Evolutionary conservation across 2,888 invertebrate genomes (phyloP), one percentile per base, ranked within the genome.

Genomic region (Taphrorychus bicolor): DNA sequence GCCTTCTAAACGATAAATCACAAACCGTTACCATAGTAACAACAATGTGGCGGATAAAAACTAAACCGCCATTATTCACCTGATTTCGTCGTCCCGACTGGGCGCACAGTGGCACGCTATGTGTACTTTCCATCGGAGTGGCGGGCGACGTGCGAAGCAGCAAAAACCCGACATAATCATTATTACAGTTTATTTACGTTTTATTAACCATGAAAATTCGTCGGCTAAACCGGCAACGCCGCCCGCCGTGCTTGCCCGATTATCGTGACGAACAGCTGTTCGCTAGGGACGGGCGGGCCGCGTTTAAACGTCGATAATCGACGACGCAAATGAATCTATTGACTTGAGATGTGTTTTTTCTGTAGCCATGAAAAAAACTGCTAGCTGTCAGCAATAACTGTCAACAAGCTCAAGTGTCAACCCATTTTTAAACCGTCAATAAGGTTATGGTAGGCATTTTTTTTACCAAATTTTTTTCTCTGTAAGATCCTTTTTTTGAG

Each of bases 201-300:
- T 64, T 64, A 64, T 65, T 65, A 65, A 69, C 65, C 65, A 64
- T 69, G 65, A 69, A 70, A 70, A 63, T 57, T 54, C 40, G 41
- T 54, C 24, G 59, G 16, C 17, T n/a, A 23, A 65, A 24, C 58
- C 23, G 69, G 70, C 70, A 70, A 67, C 70, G 45, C 23, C 45
- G 69, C 65, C 54, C 42, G 23, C 23, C 61, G 61, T 61, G 45
- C 56, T 59, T 52, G 57, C 67, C 48, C 66, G 70, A 70, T 70
- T 70, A 70, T 70, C 70, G 62, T 62, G 22, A 70, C 70, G 65
- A 70, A 61, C 70, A 70, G 70, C 70, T 70, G 70, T 70, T 70
- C 32, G 54, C 32, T 54, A 54, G 32, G n/a, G 32, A n/a, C 32
- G 54, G 32, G 17, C 21, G 45, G 14, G 5, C 45, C 45, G 14